Conservation (phyloP, 2,888 invertebrate genomes). For the Calameuta filiformis region DNA sequence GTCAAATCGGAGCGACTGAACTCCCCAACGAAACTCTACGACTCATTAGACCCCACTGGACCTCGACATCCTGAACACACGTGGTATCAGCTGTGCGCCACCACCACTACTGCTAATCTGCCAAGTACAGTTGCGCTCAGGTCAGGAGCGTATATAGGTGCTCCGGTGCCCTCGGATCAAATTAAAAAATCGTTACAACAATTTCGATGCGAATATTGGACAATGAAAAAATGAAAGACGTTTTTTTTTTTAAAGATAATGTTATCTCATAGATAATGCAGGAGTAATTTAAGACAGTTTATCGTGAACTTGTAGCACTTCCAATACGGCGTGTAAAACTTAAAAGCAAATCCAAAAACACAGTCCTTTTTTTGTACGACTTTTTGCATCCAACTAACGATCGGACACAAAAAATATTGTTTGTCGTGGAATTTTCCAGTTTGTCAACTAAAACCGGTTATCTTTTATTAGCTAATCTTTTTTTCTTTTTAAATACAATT, state of each 20-base stretch:
- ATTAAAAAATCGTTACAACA: not conserved
- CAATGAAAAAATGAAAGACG: not conserved
- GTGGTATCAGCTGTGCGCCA: slow-evolving; percentile 3
- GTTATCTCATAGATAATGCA: not conserved
- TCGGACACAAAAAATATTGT: not conserved
- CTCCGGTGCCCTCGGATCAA: not conserved
- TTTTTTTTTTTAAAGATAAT: not conserved
- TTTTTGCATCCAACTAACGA: not conserved
- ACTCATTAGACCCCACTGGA: slow-evolving; percentile 1
- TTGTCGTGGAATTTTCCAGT: not conserved
- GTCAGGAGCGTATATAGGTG: not conserved
- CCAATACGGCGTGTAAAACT: not conserved
- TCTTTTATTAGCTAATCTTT: not conserved
- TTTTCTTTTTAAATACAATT: not conserved
- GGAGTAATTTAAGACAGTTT: not conserved
- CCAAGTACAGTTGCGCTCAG: not conserved
- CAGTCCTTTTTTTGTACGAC: not conserved
- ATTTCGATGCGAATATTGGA: not conserved
- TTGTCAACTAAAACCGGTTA: not conserved
- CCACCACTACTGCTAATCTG: not conserved
- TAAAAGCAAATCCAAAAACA: not conserved
- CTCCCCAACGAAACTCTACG: not conserved
- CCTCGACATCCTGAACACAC: not conserved
- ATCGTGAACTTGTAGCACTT: not conserved
- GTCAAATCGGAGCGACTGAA: not conserved